Conservation (phyloP, 2,888 invertebrate genomes). For the Trichacis sp. region DNA sequence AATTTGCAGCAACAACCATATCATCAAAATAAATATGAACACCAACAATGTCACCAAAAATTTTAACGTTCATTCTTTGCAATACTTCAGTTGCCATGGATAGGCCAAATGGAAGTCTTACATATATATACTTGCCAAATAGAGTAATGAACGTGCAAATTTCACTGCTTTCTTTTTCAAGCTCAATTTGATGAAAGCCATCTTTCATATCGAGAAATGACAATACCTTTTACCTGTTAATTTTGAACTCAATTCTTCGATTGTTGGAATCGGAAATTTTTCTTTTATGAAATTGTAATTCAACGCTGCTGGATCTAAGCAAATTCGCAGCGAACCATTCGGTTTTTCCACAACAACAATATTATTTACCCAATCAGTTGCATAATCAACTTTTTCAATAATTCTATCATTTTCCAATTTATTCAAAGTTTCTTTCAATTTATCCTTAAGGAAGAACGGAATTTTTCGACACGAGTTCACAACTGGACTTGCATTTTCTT, state of each 20-base stretch:
- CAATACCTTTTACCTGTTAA: slow-evolving; percentile 24
- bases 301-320: too few relatives aligned
- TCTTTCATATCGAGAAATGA: slow-evolving; percentile 31
- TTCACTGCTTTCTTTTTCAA: slow-evolving; percentile 22
- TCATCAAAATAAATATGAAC: slow-evolving; percentile 60
- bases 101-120: slow-evolving; percentile 57
- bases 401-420: neutral
- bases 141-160: slow-evolving; percentile 38
- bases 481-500: slow-evolving; percentile 1
- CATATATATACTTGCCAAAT: slow-evolving; percentile 49
- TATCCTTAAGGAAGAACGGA: too few relatives aligned
- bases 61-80: slow-evolving; percentile 50
- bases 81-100: slow-evolving; percentile 58
- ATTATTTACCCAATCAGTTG: too few relatives aligned
- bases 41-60: slow-evolving; percentile 58
- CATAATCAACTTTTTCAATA: neutral
- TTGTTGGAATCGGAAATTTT: slow-evolving; percentile 19
- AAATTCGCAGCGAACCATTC: too few relatives aligned
- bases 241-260: slow-evolving; percentile 16
- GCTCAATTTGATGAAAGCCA: slow-evolving; percentile 40
- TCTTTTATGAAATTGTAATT: slow-evolving; percentile 10
- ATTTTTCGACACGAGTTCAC: slow-evolving; percentile 9
- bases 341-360: too few relatives aligned
- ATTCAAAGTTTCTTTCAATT: neutral
- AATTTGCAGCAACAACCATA: slow-evolving; percentile 47